Conservation (phyloP, 2,797 vertebrate genomes). For the Thunnus albacares region DNA sequence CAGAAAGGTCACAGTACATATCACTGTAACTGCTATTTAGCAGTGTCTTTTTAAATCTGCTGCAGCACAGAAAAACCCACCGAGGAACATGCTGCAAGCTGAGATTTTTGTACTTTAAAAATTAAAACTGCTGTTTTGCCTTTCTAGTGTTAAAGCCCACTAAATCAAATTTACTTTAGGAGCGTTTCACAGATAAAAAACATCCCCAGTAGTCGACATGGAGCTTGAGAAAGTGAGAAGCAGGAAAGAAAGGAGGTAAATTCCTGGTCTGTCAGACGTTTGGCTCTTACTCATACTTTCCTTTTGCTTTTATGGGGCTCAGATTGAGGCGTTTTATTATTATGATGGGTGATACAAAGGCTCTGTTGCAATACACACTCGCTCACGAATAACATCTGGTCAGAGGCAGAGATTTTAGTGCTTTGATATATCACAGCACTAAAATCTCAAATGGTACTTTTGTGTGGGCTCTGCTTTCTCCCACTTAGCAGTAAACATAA, state of each 20-base stretch:
- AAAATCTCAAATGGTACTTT: too few species aligned
- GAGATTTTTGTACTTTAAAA: conserved; percentile 30
- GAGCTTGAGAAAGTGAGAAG: conserved; percentile 18
- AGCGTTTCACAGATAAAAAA: conserved; percentile 33
- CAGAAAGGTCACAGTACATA: conserved; percentile 7
- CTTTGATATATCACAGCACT: too few species aligned
- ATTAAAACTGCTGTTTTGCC: conserved; percentile 20
- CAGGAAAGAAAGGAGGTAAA: conserved; percentile 14
- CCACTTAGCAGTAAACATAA: too few species aligned
- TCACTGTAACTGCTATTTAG: neutral
- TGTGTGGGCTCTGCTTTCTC: too few species aligned
- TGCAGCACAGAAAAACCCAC: conserved; percentile 26
- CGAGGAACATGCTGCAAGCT: conserved; percentile 18
- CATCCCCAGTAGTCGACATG: neutral
- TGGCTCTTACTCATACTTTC: conserved; percentile 25
- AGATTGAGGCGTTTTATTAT: conserved; percentile 3
- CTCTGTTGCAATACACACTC: neutral
- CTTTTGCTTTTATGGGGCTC: conserved; percentile 5
- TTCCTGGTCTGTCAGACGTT: conserved; percentile 24
- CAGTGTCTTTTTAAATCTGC: neutral
- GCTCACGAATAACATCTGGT: conserved; percentile 11
- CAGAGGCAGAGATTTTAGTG: too few species aligned
- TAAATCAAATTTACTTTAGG: conserved; percentile 48
- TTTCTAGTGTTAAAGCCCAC: conserved; percentile 2
- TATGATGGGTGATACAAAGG: conserved; percentile 9